A percentile compares a stretch with the other conserved stretches of the same genome.
phyloP scores from a whole-genome alignment of 2,113 vertebrate genomes.

The Sceloporus tristichus region DNA sequence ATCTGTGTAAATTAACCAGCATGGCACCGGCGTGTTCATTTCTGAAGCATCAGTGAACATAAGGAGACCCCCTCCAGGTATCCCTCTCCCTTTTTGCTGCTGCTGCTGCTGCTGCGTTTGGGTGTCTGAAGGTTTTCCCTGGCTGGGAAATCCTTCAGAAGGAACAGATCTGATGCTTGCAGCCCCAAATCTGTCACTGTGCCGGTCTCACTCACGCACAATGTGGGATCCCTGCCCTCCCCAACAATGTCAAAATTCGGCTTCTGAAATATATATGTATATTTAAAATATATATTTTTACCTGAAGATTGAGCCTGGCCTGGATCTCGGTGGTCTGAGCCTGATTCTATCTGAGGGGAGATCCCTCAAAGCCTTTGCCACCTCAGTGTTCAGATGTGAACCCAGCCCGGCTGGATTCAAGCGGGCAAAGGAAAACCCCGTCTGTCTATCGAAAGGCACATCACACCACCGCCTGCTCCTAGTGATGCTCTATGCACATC shows the following conservation, averaged over 20 bases:
- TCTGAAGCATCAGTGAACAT: background rate
- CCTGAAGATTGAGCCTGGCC: background rate
- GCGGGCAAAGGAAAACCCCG: slow-evolving; percentile 26
- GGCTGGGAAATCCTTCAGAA: background rate
- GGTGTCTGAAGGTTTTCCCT: background rate
- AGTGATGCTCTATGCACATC: slow-evolving; percentile 9
- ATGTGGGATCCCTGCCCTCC: too few relatives aligned
- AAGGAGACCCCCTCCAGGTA: background rate
- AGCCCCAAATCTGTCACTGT: too few relatives aligned
- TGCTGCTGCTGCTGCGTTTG: background rate
- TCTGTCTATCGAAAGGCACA: background rate
- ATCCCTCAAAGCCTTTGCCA: too few relatives aligned
- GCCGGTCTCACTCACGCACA: too few relatives aligned
- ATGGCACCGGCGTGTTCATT: background rate
- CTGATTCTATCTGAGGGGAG: too few relatives aligned
- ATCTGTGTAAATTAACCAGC: background rate
- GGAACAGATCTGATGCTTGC: background rate
- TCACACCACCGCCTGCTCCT: background rate
- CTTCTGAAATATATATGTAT: too few relatives aligned
- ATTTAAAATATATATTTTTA: background rate
- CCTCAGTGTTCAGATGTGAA: too few relatives aligned
- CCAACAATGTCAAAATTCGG: too few relatives aligned
- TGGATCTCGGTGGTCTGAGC: background rate
- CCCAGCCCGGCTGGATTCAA: background rate
- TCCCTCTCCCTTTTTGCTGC: background rate